Evolutionary conservation across 2,888 invertebrate genomes (phyloP), one percentile per base, ranked within the genome.

Genomic region (Coleophora flavipennella): DNA sequence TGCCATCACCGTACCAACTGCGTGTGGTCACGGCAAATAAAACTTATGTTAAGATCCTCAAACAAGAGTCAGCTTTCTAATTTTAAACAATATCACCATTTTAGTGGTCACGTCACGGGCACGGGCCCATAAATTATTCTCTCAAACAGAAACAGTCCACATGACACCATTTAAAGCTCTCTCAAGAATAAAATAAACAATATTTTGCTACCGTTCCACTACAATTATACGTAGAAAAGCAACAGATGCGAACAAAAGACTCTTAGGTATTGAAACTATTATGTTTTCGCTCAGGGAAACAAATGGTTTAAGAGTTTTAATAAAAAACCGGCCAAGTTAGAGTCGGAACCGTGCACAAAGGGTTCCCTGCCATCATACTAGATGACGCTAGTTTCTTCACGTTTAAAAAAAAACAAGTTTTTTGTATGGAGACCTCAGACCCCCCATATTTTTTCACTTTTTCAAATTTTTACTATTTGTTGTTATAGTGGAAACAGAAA

Each of bases 101-200:
- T 69, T 59, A 52, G 71, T 69, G 74, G 75, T 71, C 70, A 63
- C 54, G 51, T 59, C 51, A 70, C 69, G 74, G 75, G 70, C 70
- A 63, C 54, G 51, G 56, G 50, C 48, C 60, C 65, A 76, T 81
- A 81, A 83, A 81, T 83, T 75, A 70, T 49, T 63, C 60, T 62
- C n/a, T 59, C 69, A 57, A 62, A 62, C 58, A 68, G 61, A 66
- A 68, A 65, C 59, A 61, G 65, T 60, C 72, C 77, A 74, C 68
- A 77, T 78, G 77, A 72, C 80, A 71, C 74, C 65, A 69, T 67
- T 74, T 72, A 74, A 75, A 71, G 69, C 67, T 48, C 65, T 70
- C 73, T 73, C 63, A 64, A 69, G 63, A 63, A 57, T 71, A 73
- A 80, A 80, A 78, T 68, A 80, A 77, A 83, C 76, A 80, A 79